Base-by-base conservation (phyloP, 2,113 vertebrate genomes). In the Pygoscelis antarcticus region DNA sequence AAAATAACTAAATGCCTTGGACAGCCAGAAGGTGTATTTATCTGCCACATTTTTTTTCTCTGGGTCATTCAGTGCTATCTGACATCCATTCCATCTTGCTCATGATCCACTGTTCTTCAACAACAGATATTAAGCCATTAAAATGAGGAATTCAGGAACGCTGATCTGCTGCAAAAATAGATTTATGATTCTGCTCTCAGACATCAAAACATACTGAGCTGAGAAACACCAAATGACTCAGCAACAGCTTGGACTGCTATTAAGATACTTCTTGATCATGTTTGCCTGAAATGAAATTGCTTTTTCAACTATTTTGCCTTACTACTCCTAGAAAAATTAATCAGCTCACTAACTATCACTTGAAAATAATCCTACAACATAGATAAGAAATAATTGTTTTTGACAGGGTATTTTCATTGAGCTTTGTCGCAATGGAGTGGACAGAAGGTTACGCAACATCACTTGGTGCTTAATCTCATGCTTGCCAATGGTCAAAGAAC, bases 221-320 rank as follows among this genome's bases (percentile, higher is more conserved):
- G 64, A 97, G 55, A 96, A 97, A 95, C 49, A 80, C 54, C 62
- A 96, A 96, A 78, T 96, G 95, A 97, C 90, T 97, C 91, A 96
- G 79, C 69, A 96, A 95, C 95, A 79, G 66, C 79, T 79, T 90
- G 34, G 88, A 85, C 52, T 91, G 46, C 76, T 97, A 96, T 89
- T 93, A 86, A 93, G 85, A 90, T 74, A 81, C 44, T 89, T 96
- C 81, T 49, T 74, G 75, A 96, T 87, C 42, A 65, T 49, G 69
- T 89, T 89, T 87, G 74, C 38, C 62, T 84, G 47, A 91, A 86
- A 84, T 44, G n/a, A 83, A 87, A 66, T 58, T 69, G 44, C n/a
- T 90, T 95, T 94, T 96, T 96, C 52, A 97, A 92, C 93, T 91
- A 92, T 70, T 96, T 95, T 87, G 76, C 62, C 70, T 70, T 77